Evolutionary conservation across 2,797 vertebrate species (phyloP).

Genomic region (Myiothlypis chrysogaster): DNA sequence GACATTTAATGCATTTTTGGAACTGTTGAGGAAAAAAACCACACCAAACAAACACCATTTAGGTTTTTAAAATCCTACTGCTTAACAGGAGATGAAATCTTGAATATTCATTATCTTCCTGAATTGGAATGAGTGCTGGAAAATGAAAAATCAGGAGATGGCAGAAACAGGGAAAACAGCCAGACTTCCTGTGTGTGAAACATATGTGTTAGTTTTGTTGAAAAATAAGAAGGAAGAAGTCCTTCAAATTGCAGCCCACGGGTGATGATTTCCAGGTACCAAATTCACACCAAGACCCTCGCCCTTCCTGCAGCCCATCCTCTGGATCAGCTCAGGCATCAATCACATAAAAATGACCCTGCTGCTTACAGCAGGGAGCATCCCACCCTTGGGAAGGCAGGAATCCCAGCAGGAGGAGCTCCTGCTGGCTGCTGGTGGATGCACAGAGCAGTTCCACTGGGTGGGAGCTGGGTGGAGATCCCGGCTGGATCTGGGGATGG

Average conservation of each 20-base stretch:
- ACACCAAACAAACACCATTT: neutral
- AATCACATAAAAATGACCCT: neutral
- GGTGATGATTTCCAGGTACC: neutral
- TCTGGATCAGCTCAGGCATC: neutral
- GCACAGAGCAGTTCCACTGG: neutral
- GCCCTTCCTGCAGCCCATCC: neutral
- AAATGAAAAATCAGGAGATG: constrained; percentile 41
- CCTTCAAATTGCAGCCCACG: neutral
- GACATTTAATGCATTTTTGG: neutral
- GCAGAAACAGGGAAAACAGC: constrained; percentile 55
- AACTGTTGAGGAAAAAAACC: neutral
- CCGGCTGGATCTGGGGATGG: neutral
- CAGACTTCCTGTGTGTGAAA: constrained; percentile 35
- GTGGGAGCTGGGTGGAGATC: neutral
- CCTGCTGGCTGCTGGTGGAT: neutral
- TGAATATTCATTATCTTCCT: constrained; percentile 50
- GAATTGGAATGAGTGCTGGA: neutral
- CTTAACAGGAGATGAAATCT: neutral
- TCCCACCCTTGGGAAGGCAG: neutral
- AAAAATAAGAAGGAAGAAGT: constrained; percentile 15
- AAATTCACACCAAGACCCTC: neutral
- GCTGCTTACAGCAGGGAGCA: neutral
- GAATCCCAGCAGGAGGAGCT: neutral
- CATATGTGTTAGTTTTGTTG: constrained; percentile 36
- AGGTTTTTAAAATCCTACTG: neutral